Conservation (phyloP, 2,888 invertebrate genomes). For the Steinernema carpocapsae region DNA sequence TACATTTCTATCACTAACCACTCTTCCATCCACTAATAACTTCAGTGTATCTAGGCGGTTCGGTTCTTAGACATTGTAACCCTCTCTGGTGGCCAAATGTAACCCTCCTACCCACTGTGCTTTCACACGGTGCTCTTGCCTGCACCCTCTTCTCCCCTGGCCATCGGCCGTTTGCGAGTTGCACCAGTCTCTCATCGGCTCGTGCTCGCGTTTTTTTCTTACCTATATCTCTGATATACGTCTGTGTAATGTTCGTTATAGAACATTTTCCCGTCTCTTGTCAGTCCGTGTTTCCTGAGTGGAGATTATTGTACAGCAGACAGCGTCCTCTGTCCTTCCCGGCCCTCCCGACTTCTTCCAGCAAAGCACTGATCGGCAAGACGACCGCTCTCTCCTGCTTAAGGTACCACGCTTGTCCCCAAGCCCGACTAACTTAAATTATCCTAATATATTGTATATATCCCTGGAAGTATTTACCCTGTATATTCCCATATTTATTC, state of each 20-base stretch:
- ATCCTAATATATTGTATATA: constrained; percentile 32
- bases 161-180: constrained; percentile 35
- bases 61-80: not conserved
- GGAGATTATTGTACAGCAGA: not conserved
- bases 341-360: not conserved
- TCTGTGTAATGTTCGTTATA: constrained; percentile 61
- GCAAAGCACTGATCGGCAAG: not conserved
- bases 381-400: no score
- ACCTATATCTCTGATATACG: constrained; percentile 58
- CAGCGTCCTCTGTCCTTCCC: not conserved
- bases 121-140: constrained; percentile 5
- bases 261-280: constrained; percentile 44
- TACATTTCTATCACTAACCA: not conserved
- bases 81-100: no score
- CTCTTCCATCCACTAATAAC: constrained; percentile 5
- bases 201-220: constrained; percentile 34
- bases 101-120: constrained; percentile 2
- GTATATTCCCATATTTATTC: constrained; percentile 35
- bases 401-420: not conserved
- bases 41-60: constrained; percentile 17
- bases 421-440: not conserved
- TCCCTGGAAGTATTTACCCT: constrained; percentile 9
- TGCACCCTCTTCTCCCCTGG: constrained; percentile 19
- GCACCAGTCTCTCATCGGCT: not conserved
- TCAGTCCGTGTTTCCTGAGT: not conserved